Evolutionary conservation across 1,140 invertebrate genomes (phyloP).

Genomic region (Melanaphis sacchari): DNA sequence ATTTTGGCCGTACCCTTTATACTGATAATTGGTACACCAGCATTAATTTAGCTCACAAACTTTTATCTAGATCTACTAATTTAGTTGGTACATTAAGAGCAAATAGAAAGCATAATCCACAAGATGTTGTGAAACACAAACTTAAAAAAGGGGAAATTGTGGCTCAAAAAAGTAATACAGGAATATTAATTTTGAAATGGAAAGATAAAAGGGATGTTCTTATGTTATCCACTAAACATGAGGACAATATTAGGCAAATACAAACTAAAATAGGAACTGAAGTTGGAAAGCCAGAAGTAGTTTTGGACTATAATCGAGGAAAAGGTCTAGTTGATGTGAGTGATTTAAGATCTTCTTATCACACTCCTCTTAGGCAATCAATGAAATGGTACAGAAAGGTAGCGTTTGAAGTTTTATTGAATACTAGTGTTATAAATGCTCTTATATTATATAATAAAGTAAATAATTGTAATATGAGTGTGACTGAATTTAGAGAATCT

Average conservation of each 20-base stretch:
- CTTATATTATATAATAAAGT: constrained; percentile 11
- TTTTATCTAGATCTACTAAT: constrained; percentile 56
- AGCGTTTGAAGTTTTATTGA: constrained; percentile 23
- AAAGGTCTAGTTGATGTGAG: constrained; percentile 63
- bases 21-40: constrained; percentile 59
- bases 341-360: constrained; percentile 59
- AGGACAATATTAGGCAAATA: not conserved
- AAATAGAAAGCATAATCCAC: constrained; percentile 57
- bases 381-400: constrained; percentile 33
- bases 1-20: constrained; percentile 52
- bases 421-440: constrained; percentile 14
- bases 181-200: constrained; percentile 61
- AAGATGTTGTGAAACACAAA: not conserved
- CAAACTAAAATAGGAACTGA: constrained; percentile 44
- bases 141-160: constrained; percentile 53
- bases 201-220: constrained; percentile 61
- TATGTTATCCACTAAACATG: constrained; percentile 59
- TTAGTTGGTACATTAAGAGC: constrained; percentile 58
- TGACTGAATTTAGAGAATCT: not conserved
- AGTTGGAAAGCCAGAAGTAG: constrained; percentile 61
- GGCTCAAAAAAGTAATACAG: constrained; percentile 51
- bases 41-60: constrained; percentile 53
- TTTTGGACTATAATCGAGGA: constrained; percentile 63
- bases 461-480: constrained; percentile 14
- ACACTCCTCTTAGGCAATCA: constrained; percentile 11